Conservation (phyloP, 2,113 vertebrate species). For the Callionymus lyra region DNA sequence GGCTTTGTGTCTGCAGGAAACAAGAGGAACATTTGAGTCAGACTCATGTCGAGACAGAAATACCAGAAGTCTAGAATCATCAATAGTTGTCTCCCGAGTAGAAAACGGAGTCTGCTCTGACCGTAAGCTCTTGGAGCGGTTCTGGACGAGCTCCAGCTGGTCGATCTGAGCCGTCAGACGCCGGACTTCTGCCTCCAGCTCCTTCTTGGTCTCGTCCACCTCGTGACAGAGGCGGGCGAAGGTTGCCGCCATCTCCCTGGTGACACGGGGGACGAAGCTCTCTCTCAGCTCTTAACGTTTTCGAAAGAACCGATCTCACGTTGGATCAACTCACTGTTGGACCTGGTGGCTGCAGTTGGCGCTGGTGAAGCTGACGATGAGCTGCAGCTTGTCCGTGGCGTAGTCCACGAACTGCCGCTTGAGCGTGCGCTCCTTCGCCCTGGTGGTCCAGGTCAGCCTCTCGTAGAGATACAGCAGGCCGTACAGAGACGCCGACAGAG, state of each 20-base stretch:
- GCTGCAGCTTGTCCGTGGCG: conserved; percentile 84
- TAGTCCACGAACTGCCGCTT: conserved; percentile 97
- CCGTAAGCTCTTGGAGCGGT: conserved; percentile 80
- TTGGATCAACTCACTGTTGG: conserved; percentile 95
- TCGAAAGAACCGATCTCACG: too few relatives aligned
- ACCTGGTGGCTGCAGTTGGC: conserved; percentile 96
- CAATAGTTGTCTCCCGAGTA: too few relatives aligned
- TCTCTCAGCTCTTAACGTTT: too few relatives aligned
- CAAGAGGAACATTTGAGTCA: too few relatives aligned
- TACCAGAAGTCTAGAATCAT: too few relatives aligned
- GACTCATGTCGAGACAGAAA: too few relatives aligned
- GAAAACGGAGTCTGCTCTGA: too few relatives aligned
- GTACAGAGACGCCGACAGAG: conserved; percentile 77
- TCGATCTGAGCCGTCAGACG: conserved; percentile 79
- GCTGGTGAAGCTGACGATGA: conserved; percentile 89
- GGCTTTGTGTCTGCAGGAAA: conserved; percentile 81
- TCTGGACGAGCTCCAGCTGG: conserved; percentile 81
- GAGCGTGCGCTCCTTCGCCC: conserved; percentile 83
- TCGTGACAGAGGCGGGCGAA: conserved; percentile 91
- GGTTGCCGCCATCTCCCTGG: conserved; percentile 90
- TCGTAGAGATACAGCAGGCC: conserved; percentile 86
- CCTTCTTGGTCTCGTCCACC: conserved; percentile 82
- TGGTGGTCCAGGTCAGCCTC: conserved; percentile 87
- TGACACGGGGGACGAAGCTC: conserved; percentile 37
- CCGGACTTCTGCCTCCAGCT: conserved; percentile 78